Percentiles rank a stretch among this genome's conserved stretches.
phyloP scores from a whole-genome alignment of 23 tunicate species.

The Oikopleura albicans region DNA sequence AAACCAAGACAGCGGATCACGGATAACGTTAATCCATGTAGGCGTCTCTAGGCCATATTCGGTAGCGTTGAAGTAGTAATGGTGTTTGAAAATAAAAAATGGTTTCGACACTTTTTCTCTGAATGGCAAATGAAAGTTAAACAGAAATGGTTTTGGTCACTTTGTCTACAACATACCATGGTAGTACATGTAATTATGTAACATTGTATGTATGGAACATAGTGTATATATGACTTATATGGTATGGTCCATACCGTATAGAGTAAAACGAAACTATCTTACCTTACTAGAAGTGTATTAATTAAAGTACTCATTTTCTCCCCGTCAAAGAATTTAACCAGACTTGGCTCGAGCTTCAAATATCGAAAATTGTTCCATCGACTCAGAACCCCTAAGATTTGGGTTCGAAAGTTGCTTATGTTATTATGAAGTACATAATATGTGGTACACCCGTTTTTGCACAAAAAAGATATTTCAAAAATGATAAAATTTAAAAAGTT shows the following conservation, averaged over 20 bases:
- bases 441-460: too few relatives aligned
- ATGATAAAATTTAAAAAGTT: too few relatives aligned
- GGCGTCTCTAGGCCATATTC: conserved; percentile 28
- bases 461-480: too few relatives aligned
- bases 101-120: conserved; percentile 22
- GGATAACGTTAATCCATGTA: conserved; percentile 60
- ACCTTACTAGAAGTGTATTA: background rate
- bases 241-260: too few relatives aligned
- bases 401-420: too few relatives aligned
- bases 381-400: conserved; percentile 8
- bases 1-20: conserved; percentile 39
- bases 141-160: background rate
- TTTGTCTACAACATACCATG: background rate
- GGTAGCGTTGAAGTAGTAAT: conserved; percentile 47
- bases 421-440: too few relatives aligned
- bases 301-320: background rate
- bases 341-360: background rate
- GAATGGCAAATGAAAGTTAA: too few relatives aligned
- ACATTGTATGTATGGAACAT: too few relatives aligned
- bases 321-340: conserved; percentile 10
- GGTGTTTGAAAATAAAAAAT: conserved; percentile 58
- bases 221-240: too few relatives aligned
- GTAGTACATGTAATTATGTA: too few relatives aligned
- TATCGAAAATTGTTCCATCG: conserved; percentile 12
- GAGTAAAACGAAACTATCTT: too few relatives aligned